Percentiles rank a stretch among this genome's conserved stretches.
Conservation (phyloP, 2,113 vertebrate genomes). For the Archocentrus centrarchus region DNA sequence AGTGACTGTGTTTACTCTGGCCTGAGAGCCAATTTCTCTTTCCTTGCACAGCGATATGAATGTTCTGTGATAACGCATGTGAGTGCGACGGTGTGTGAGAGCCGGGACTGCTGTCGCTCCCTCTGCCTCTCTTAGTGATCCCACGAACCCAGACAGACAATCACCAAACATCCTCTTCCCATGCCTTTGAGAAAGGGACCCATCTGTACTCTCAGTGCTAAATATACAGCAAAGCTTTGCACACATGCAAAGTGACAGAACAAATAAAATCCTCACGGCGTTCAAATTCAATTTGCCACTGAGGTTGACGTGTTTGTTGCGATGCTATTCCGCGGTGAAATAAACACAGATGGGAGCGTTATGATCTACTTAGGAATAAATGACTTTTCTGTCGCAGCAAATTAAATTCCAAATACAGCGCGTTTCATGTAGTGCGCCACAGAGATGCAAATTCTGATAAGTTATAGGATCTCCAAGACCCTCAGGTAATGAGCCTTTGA, state of each 20-base stretch:
- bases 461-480: not conserved
- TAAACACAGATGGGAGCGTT: conserved; percentile 47
- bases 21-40: conserved; percentile 32
- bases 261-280: conserved; percentile 24
- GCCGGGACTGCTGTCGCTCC: conserved; percentile 20
- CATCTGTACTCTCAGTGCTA: not conserved
- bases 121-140: conserved; percentile 24
- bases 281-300: conserved; percentile 34
- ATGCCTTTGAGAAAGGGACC: not conserved
- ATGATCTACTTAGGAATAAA: conserved; percentile 34
- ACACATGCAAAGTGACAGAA: not conserved
- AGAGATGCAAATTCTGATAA: conserved; percentile 33
- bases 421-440: not conserved
- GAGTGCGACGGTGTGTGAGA: conserved; percentile 23
- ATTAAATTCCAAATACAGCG: conserved; percentile 26
- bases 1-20: conserved; percentile 53
- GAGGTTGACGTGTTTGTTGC: conserved; percentile 14
- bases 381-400: conserved; percentile 41
- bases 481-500: conserved; percentile 26
- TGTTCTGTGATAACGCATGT: conserved; percentile 40
- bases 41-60: conserved; percentile 30
- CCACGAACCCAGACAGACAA: conserved; percentile 25
- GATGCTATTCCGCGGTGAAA: conserved; percentile 32
- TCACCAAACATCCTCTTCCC: conserved; percentile 45
- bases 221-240: not conserved